Evolutionary conservation across 1,140 invertebrate genomes (phyloP), one percentile per base, ranked within the genome.

Genomic region (Halotydeus destructor): DNA sequence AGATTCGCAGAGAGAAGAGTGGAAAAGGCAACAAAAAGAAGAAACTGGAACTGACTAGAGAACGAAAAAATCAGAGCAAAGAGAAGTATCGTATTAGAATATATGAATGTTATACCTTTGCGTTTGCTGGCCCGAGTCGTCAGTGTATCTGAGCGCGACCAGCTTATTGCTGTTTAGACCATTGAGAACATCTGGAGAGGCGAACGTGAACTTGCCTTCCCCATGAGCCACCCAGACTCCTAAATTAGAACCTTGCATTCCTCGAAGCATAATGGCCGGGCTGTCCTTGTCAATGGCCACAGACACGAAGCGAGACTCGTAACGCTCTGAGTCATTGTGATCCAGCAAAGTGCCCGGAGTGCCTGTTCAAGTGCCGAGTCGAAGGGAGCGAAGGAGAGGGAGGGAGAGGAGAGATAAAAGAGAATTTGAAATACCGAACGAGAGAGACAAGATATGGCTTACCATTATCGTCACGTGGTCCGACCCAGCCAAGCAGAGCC

Each of bases 201-300:
- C 58, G 54, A 69, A 74, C 5, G 59, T 58, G 59, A 75, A 73
- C 24, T 69, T 67, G 53, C 89, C 91, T 69, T 97, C 89, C 3
- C 83, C 89, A 55, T 97, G 91, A n/a, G 88, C 85, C 21, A 86
- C 70, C 89, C 89, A 97, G 46, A 93, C 76, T 11, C 89, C 89
- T 21, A 94, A 63, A 0, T 76, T 62, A 3, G 76, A 75, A 5
- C 69, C 73, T 43, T 76, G 70, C 86, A 97, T 91, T 4, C 71
- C 80, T 49, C 66, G 59, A 37, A 94, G 63, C 83, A 94, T 86
- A 8, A 96, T 76, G 0, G 80, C 61, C 2, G 73, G 69, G 18
- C 71, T 72, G 5, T 49, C 36, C 49, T 69, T 64, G 32, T 71
- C 60, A 38, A 96, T 76, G 49, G 63, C 71, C 0, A 96, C 76